Percentiles rank a stretch among this genome's conserved stretches.
phyloP scores from a whole-genome alignment of 2,797 vertebrate genomes.

The Champsocephalus esox region DNA sequence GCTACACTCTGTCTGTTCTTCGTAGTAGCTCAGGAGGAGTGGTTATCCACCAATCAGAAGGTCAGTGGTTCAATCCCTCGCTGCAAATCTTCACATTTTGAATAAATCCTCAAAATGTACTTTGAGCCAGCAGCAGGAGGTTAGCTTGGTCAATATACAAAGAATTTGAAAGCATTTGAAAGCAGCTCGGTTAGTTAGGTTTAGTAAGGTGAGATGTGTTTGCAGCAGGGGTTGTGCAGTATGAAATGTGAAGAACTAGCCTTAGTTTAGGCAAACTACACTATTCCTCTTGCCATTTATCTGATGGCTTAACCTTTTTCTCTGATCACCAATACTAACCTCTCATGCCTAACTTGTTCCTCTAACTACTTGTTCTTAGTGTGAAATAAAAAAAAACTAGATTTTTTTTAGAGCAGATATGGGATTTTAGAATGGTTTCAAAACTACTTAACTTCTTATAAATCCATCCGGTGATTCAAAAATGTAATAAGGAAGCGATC shows the following conservation, averaged over 20 bases:
- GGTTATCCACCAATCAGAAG: background rate
- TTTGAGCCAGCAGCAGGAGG: conserved; percentile 24
- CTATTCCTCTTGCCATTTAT: conserved; percentile 19
- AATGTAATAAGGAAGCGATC: too few species aligned
- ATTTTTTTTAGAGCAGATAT: too few species aligned
- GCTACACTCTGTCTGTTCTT: background rate
- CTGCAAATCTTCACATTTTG: background rate
- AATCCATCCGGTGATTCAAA: too few species aligned
- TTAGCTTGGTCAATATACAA: conserved; percentile 15
- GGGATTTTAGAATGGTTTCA: too few species aligned
- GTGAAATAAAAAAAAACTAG: too few species aligned
- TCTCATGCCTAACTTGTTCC: too few species aligned
- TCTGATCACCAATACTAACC: background rate
- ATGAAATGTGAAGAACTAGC: conserved; percentile 46
- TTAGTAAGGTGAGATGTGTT: conserved; percentile 45
- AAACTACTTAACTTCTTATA: too few species aligned
- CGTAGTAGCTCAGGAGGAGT: background rate
- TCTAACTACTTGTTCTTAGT: too few species aligned
- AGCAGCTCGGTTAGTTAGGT: conserved; percentile 59
- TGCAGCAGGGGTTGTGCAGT: conserved; percentile 28
- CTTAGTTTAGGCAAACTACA: conserved; percentile 4
- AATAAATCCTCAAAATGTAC: background rate
- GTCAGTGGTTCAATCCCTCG: background rate
- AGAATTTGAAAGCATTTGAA: background rate
- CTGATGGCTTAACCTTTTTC: conserved; percentile 1